These are phyloP conservation scores for Sialia sialis DNA, from an alignment of 2,113 vertebrate species.

Conservation along the genomic window DNA sequence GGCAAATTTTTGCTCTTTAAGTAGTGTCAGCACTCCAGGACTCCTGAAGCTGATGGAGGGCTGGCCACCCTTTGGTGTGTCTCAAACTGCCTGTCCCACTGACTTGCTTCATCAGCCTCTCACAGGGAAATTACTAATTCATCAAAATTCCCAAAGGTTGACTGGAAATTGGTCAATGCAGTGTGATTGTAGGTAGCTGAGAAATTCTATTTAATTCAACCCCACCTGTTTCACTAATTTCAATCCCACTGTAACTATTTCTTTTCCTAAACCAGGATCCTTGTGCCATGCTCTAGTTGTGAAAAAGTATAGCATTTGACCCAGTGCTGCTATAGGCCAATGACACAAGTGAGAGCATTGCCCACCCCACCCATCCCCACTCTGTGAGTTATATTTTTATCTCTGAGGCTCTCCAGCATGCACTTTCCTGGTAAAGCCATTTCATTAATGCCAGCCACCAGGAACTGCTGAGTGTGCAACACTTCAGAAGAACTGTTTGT, in stretches of 20 bases:
- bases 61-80: neutral
- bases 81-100: neutral
- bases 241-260: neutral
- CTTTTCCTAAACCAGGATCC: neutral
- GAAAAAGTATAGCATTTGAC: neutral
- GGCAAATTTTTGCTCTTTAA: neutral
- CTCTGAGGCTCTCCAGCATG: neutral
- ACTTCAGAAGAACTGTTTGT: constrained; percentile 13
- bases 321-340: neutral
- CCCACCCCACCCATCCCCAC: neutral
- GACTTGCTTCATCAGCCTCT: neutral
- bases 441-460: neutral
- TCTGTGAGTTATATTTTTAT: neutral
- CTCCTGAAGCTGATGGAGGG: neutral
- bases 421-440: neutral
- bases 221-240: neutral
- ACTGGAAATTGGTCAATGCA: neutral
- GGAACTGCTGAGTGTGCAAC: neutral
- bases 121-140: neutral
- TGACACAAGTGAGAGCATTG: neutral
- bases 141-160: neutral
- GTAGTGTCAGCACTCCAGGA: neutral
- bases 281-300: neutral
- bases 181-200: neutral
- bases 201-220: neutral